Evolutionary conservation across 1,140 invertebrate species (phyloP).

Genomic region (Lethrus apterus): DNA sequence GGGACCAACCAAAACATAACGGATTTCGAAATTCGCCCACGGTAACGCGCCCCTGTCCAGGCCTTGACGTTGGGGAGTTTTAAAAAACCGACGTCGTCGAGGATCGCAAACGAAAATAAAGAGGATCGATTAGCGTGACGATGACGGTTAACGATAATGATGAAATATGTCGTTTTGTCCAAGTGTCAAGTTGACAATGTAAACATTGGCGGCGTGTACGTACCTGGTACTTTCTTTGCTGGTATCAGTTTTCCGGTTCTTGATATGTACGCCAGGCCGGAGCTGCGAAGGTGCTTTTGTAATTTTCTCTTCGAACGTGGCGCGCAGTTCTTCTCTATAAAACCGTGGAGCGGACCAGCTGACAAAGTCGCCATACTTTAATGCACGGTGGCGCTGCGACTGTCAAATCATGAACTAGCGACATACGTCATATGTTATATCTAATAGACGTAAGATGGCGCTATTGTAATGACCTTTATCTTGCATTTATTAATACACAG

Average conservation of each 20-base stretch:
- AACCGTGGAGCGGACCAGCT: slow-evolving; percentile 30
- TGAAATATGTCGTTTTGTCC: slow-evolving; percentile 13
- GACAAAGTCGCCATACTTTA: slow-evolving; percentile 36
- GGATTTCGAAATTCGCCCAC: slow-evolving; percentile 10
- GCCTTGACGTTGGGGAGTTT: too few species aligned
- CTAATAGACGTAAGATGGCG: slow-evolving; percentile 12
- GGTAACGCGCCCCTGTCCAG: slow-evolving; percentile 6
- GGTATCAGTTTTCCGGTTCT: slow-evolving; percentile 43
- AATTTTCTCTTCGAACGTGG: slow-evolving; percentile 41
- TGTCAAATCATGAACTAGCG: slow-evolving; percentile 5
- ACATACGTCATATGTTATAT: too few species aligned
- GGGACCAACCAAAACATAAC: slow-evolving; percentile 14
- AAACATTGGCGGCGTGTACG: slow-evolving; percentile 20
- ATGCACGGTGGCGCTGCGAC: slow-evolving; percentile 17
- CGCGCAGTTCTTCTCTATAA: slow-evolving; percentile 35
- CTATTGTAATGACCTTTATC: too few species aligned
- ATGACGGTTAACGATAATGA: slow-evolving; percentile 5
- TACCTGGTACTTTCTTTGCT: slow-evolving; percentile 44
- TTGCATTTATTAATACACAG: too few species aligned
- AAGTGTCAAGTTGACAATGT: slow-evolving; percentile 16
- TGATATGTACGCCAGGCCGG: slow-evolving; percentile 43
- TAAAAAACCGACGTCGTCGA: slow-evolving; percentile 3
- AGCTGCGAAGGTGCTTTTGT: slow-evolving; percentile 42
- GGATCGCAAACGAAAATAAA: too few species aligned
- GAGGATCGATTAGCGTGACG: slow-evolving; percentile 3